Percentiles rank a stretch among this genome's conserved stretches.
These are phyloP conservation scores for Hippolais icterina DNA, from an alignment of 2,113 vertebrate genomes.

Conservation along the genomic window DNA sequence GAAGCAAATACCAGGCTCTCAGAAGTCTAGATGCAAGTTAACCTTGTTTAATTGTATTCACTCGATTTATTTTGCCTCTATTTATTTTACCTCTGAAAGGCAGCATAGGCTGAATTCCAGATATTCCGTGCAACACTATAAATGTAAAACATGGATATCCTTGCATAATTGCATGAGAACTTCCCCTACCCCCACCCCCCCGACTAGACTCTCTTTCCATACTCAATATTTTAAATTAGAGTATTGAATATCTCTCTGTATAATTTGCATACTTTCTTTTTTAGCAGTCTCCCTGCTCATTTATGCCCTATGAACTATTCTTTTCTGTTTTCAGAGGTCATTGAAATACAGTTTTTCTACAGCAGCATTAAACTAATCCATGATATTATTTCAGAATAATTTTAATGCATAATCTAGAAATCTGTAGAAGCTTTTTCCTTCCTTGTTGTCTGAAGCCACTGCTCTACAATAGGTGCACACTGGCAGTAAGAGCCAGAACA, in stretches of 20 bases:
- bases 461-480: neutral
- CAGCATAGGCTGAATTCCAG: neutral
- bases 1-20: neutral
- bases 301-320: neutral
- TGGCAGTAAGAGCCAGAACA: neutral
- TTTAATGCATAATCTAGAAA: neutral
- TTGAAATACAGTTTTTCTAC: neutral
- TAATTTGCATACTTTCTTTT: slow-evolving; percentile 28
- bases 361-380: neutral
- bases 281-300: neutral
- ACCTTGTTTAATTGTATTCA: neutral
- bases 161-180: neutral
- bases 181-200: neutral
- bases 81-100: slow-evolving; percentile 22
- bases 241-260: neutral
- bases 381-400: neutral
- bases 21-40: neutral
- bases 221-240: slow-evolving; percentile 14
- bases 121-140: neutral
- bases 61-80: neutral
- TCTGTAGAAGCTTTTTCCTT: neutral
- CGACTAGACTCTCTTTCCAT: neutral
- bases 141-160: slow-evolving; percentile 6
- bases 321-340: neutral
- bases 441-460: neutral